Percentiles rank a stretch among this genome's conserved stretches.
phyloP scores from a whole-genome alignment of 1,140 invertebrate species.

The Antheraea pernyi region DNA sequence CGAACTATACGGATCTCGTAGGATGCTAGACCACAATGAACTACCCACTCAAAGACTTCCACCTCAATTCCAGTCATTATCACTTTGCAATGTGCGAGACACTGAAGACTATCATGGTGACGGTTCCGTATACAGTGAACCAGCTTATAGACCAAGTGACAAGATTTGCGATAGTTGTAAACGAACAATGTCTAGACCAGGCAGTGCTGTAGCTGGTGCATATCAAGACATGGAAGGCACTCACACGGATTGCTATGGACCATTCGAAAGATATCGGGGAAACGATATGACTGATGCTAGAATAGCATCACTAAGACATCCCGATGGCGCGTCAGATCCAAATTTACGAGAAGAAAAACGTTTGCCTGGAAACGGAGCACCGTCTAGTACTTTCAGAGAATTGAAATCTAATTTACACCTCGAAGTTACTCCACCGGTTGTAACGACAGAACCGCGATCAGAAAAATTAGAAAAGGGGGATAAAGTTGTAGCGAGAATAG shows the following conservation, averaged over 20 bases:
- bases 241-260: slow-evolving; percentile 69
- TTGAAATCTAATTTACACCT: slow-evolving; percentile 81
- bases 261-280: slow-evolving; percentile 65
- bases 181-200: slow-evolving; percentile 84
- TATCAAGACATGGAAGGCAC: slow-evolving; percentile 75
- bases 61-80: slow-evolving; percentile 84
- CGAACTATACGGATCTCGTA: slow-evolving; percentile 62
- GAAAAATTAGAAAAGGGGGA: slow-evolving; percentile 68
- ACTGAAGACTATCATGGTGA: slow-evolving; percentile 83
- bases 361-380: slow-evolving; percentile 85
- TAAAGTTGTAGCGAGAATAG: slow-evolving; percentile 61
- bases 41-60: slow-evolving; percentile 50
- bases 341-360: slow-evolving; percentile 87
- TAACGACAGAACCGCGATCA: slow-evolving; percentile 71
- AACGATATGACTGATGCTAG: slow-evolving; percentile 79
- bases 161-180: slow-evolving; percentile 89
- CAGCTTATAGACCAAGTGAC: slow-evolving; percentile 87
- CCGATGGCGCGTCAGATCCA: slow-evolving; percentile 94
- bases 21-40: slow-evolving; percentile 53
- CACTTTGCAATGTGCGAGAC: slow-evolving; percentile 85
- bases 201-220: slow-evolving; percentile 79
- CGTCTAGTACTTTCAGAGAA: slow-evolving; percentile 81
- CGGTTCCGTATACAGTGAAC: slow-evolving; percentile 90
- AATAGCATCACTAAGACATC: slow-evolving; percentile 89
- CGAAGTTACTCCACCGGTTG: slow-evolving; percentile 74